phyloP scores from a whole-genome alignment of 2,113 vertebrate species.

The Motacilla alba region DNA sequence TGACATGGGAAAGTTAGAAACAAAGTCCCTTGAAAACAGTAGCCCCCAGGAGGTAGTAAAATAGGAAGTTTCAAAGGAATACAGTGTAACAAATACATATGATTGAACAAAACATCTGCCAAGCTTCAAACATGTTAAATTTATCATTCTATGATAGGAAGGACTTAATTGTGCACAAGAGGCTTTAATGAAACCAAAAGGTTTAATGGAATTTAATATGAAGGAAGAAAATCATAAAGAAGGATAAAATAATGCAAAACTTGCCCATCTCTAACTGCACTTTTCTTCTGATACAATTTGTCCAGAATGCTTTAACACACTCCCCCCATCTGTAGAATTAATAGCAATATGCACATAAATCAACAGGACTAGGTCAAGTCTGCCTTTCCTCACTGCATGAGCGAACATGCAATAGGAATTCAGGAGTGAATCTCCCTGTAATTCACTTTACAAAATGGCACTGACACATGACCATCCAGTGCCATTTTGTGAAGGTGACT shows the following conservation, averaged over 20 bases:
- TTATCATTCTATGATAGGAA: background rate
- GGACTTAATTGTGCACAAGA: background rate
- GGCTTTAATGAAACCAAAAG: background rate
- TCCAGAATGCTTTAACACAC: background rate
- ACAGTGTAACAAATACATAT: background rate
- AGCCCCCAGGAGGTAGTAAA: background rate
- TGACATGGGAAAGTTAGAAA: background rate
- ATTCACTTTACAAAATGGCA: background rate
- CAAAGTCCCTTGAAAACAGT: background rate
- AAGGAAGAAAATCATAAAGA: background rate
- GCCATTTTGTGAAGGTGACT: slow-evolving; percentile 31
- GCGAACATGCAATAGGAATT: background rate
- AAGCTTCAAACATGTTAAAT: background rate
- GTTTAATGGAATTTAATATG: background rate
- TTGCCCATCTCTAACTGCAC: background rate
- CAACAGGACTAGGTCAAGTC: background rate
- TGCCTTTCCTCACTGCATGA: slow-evolving; percentile 20
- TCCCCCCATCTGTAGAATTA: background rate
- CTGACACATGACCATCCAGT: background rate
- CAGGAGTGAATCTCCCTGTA: background rate
- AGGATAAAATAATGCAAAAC: background rate
- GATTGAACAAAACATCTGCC: background rate
- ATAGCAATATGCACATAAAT: background rate
- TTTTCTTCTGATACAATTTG: background rate
- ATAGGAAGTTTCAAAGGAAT: background rate